A percentile compares a stretch with the other conserved stretches of the same genome.
Conservation (phyloP, 2,113 vertebrate species). For the Regulus satrapa region DNA sequence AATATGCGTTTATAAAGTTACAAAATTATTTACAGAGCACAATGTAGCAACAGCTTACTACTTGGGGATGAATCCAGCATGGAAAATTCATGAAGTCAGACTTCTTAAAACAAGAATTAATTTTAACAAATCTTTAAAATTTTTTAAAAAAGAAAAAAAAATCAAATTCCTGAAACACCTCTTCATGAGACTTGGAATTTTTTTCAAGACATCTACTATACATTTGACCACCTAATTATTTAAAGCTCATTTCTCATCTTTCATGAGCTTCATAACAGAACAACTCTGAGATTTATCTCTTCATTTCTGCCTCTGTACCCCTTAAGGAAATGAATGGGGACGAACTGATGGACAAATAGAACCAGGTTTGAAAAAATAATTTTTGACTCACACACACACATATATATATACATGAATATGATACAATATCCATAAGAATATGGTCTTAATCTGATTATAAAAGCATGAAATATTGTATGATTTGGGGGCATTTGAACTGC, state of each 20-base stretch:
- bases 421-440: background rate
- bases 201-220: background rate
- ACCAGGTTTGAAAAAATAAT: background rate
- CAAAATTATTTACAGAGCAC: background rate
- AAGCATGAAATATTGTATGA: background rate
- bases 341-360: background rate
- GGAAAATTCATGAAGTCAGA: background rate
- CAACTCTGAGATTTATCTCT: background rate
- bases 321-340: background rate
- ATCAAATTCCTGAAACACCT: background rate
- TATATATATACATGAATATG: background rate
- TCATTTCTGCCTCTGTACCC: background rate
- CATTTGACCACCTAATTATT: background rate
- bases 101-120: background rate
- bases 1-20: background rate
- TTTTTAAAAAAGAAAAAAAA: background rate
- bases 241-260: background rate
- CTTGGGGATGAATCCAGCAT: background rate
- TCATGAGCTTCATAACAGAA: background rate
- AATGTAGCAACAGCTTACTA: background rate
- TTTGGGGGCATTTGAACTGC: background rate
- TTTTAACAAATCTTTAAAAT: background rate
- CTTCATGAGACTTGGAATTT: background rate
- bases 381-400: background rate
- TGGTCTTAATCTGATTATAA: background rate